Base-by-base conservation (phyloP, 2,113 vertebrate genomes). In the Caracal caracal region DNA sequence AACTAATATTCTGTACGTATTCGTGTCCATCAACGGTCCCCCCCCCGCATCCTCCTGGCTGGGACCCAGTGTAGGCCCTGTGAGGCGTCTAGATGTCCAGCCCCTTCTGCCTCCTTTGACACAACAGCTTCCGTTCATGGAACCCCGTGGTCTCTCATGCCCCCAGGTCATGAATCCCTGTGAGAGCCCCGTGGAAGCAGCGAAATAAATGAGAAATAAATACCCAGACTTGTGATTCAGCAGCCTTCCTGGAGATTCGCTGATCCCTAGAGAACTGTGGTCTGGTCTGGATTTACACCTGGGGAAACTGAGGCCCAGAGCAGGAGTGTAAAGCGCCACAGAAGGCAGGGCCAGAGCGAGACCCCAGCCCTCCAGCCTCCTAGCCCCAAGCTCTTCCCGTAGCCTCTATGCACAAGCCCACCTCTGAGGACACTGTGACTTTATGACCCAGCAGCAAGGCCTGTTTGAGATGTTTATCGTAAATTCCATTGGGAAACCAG, bases 1-100 rank as follows among this genome's bases (percentile, higher is more conserved):
- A 19, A 63, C 43, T 43, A 13, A 49, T 22, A 22, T 6, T 2
- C 16, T 19, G 1, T 70, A 66, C 2, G 0, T 1, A 1, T 6
- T 81, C 76, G n/a, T 15, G 0, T 4, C 17, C 2, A 1, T 37
- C 24, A 0, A 4, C 43, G 10, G 24, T 56, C 30, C 35, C 53
- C 35, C 53, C 75, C 16, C 30, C 15, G 73, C 10, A 0, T 19
- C 28, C 75, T 56, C 71, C 63, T 8, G 73, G 37, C 61, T 26
- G 12, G 71, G 37, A 10, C 37, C 83, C 3, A 0, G 11, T 2
- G 28, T 61, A 19, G 61, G 16, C 12, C 10, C 87, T 13, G 6
- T 22, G 2, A 2, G 24, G 12, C 49, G 0, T 19, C 47, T 11
- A 20, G 40, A 2, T 9, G 10, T 37, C 35, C 15, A 24, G 1